Percentiles rank a stretch among this genome's conserved stretches.
phyloP scores from a whole-genome alignment of 2,113 vertebrate genomes.

The Amia ocellicauda region DNA sequence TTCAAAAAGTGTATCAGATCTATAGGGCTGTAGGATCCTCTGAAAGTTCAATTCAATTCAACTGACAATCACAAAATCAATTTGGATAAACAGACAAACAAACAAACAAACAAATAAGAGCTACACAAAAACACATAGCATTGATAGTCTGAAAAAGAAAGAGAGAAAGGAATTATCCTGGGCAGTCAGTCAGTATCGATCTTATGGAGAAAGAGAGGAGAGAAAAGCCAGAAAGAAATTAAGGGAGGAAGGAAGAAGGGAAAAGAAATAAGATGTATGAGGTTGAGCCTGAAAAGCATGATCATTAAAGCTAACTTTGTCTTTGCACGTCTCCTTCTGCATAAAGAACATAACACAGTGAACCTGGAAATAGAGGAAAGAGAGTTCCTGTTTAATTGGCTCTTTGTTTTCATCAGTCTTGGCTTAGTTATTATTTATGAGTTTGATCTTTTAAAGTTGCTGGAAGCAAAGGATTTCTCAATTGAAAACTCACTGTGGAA shows the following conservation, averaged over 20 bases:
- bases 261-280: constrained; percentile 16
- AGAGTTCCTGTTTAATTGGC: constrained; percentile 61
- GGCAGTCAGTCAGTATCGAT: no score
- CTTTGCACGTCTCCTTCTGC: constrained; percentile 45
- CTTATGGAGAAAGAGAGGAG: no score
- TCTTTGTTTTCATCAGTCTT: constrained; percentile 66
- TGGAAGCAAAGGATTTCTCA: constrained; percentile 33
- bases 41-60: no score
- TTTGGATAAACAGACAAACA: no score
- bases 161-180: no score
- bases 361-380: neutral
- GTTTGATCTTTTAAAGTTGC: constrained; percentile 59
- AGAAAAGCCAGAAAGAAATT: no score
- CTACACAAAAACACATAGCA: no score
- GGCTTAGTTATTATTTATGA: constrained; percentile 65
- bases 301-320: constrained; percentile 54
- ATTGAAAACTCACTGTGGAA: constrained; percentile 24
- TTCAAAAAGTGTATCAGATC: no score
- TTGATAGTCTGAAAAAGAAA: no score
- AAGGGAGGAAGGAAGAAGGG: constrained; percentile 30
- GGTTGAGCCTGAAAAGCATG: constrained; percentile 10
- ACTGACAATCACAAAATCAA: no score
- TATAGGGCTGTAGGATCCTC: no score
- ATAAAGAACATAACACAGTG: constrained; percentile 27
- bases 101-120: no score